These are phyloP conservation scores for Drosophila seguyi DNA, from an alignment of 1,140 invertebrate genomes.

Conservation along the genomic window DNA sequence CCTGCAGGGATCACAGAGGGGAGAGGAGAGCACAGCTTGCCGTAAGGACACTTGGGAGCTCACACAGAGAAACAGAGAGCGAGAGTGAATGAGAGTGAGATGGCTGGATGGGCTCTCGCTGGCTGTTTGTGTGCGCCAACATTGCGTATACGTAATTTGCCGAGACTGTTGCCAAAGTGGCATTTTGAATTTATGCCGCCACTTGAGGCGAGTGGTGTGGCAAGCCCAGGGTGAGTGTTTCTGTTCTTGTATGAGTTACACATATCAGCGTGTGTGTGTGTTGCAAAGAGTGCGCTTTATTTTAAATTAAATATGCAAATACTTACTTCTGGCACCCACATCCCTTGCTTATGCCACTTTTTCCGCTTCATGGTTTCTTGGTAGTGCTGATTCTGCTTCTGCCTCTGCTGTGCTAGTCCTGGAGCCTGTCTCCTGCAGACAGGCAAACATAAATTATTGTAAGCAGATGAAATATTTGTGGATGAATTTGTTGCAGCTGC, in stretches of 20 bases:
- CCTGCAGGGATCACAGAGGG: not conserved
- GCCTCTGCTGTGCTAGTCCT: not conserved
- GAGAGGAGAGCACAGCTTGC: constrained; percentile 15
- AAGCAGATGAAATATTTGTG: constrained; percentile 61
- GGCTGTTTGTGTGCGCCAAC: constrained; percentile 49
- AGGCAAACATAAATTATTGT: constrained; percentile 65
- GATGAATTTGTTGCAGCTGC: constrained; percentile 51
- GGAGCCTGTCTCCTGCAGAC: constrained; percentile 53
- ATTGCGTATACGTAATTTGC: constrained; percentile 79
- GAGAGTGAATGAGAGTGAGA: constrained; percentile 9
- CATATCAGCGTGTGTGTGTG: not conserved
- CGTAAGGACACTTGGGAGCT: constrained; percentile 56
- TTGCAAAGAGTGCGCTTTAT: constrained; percentile 55
- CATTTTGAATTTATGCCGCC: constrained; percentile 81
- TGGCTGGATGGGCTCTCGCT: constrained; percentile 10
- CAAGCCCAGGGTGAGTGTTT: constrained; percentile 36
- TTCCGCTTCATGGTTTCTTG: constrained; percentile 19
- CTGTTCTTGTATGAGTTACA: constrained; percentile 18
- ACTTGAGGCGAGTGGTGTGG: constrained; percentile 72
- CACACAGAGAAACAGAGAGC: constrained; percentile 18
- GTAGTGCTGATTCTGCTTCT: not conserved
- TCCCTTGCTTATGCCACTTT: constrained; percentile 3
- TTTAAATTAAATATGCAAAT: constrained; percentile 79
- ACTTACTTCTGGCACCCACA: constrained; percentile 31
- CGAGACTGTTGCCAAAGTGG: constrained; percentile 73